Percentiles rank a stretch among this genome's conserved stretches.
Conservation (phyloP, 2,113 vertebrate species). For the Chauna torquata region DNA sequence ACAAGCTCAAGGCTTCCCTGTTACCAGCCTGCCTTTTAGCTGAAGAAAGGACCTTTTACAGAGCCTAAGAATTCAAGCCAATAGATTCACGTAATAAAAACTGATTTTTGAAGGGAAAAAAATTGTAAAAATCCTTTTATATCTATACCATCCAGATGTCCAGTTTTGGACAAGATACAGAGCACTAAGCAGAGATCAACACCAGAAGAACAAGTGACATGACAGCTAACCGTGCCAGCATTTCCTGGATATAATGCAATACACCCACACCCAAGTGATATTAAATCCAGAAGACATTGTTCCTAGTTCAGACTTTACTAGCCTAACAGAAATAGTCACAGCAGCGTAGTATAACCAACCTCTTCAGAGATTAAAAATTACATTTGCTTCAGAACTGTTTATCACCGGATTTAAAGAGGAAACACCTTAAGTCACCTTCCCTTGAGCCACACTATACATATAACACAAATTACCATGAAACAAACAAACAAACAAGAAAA, state of each 20-base stretch:
- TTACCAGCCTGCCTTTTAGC: not conserved
- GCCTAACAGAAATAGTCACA: not conserved
- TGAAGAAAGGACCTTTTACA: not conserved
- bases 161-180: not conserved
- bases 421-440: not conserved
- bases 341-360: not conserved
- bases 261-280: not conserved
- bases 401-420: not conserved
- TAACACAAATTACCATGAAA: not conserved
- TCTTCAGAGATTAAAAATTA: not conserved
- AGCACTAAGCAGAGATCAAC: not conserved
- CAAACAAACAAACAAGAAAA: too few relatives aligned
- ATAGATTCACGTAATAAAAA: not conserved
- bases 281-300: not conserved
- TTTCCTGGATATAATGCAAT: not conserved
- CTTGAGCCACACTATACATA: fast-evolving
- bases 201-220: not conserved
- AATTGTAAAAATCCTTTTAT: not conserved
- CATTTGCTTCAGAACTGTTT: not conserved
- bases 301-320: not conserved
- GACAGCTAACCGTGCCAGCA: not conserved
- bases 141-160: not conserved
- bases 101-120: not conserved
- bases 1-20: not conserved
- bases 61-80: not conserved